These are phyloP conservation scores for Schizopygopsis pylzovi DNA, from an alignment of 2,797 vertebrate genomes.

Conservation along the genomic window DNA sequence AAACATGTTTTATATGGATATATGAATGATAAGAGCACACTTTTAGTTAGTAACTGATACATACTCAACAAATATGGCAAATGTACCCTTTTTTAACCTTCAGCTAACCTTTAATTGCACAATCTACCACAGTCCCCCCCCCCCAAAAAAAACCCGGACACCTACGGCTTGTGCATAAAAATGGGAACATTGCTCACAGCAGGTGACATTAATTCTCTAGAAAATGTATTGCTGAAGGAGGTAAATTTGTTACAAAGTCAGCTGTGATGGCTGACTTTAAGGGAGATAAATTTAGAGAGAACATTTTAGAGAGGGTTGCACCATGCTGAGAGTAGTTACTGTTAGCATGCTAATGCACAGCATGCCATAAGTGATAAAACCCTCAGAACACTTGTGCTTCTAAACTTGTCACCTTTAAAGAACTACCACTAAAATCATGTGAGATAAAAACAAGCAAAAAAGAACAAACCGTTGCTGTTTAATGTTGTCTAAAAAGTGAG, in stretches of 20 bases:
- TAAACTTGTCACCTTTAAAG: not conserved
- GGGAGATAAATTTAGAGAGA: not conserved
- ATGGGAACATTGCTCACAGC: not conserved
- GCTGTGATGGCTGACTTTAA: not conserved
- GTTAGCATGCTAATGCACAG: not conserved
- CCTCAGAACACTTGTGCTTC: not conserved
- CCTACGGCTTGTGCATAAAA: not conserved
- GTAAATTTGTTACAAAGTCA: not conserved
- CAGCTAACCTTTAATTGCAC: not conserved
- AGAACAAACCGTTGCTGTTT: not conserved
- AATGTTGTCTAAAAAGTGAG: not conserved
- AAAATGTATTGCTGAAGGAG: not conserved
- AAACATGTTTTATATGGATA: not conserved
- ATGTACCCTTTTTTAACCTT: not conserved
- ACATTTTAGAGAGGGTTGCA: not conserved
- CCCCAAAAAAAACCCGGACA: not conserved
- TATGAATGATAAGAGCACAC: not conserved
- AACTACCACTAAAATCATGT: not conserved
- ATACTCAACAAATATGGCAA: not conserved
- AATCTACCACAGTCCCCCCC: not conserved
- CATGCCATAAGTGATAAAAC: not conserved
- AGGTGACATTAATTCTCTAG: not conserved
- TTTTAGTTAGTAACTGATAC: not conserved
- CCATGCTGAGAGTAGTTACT: not conserved
- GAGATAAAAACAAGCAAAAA: not conserved